Conservation (phyloP, 2,113 vertebrate species). For the Taxidea taxus region DNA sequence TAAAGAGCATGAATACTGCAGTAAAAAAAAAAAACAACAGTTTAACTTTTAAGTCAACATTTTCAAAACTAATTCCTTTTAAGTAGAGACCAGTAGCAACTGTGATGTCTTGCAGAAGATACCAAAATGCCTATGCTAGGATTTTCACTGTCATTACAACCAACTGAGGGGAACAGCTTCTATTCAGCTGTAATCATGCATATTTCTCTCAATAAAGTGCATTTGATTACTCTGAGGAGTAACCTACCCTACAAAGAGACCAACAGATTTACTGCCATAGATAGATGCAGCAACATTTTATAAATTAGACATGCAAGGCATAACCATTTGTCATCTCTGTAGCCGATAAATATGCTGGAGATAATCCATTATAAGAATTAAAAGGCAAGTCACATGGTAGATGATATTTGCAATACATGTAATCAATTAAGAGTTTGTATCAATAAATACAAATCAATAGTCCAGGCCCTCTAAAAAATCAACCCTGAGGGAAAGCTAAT, state of each 20-base stretch:
- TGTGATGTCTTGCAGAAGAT: neutral
- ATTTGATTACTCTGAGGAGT: slow-evolving; percentile 15
- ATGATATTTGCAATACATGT: neutral
- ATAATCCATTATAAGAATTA: neutral
- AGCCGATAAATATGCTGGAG: neutral
- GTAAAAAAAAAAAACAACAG: slow-evolving; percentile 5
- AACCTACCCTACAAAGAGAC: neutral
- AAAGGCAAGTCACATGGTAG: neutral
- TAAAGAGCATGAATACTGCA: neutral
- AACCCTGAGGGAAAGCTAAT: neutral
- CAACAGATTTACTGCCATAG: neutral
- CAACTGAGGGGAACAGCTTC: neutral
- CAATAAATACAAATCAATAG: neutral
- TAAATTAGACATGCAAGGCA: slow-evolving; percentile 4
- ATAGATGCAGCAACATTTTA: neutral
- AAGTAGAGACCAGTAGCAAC: neutral
- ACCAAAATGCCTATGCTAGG: neutral
- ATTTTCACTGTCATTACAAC: slow-evolving; percentile 12
- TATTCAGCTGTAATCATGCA: neutral
- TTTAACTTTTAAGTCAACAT: neutral
- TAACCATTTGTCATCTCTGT: neutral
- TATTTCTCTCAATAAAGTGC: neutral
- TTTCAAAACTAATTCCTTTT: neutral
- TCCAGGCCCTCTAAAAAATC: neutral
- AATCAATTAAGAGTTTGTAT: neutral